Base-by-base conservation (phyloP, 2,797 vertebrate genomes). In the Discoglossus pictus region DNA sequence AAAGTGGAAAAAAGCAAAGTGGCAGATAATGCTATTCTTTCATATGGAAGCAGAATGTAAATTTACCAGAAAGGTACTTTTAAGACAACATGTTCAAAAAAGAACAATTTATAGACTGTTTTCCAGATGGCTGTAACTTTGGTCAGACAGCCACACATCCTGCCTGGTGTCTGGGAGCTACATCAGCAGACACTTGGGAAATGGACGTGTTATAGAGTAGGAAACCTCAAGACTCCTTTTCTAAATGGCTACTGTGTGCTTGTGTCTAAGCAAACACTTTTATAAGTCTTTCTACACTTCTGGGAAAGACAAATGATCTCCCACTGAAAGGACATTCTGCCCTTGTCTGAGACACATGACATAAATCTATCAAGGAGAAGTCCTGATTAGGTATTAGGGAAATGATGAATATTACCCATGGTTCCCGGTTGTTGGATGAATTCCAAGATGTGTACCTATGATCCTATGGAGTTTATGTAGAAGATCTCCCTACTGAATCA, bases 401-500 rank as follows among this genome's bases (percentile, higher is more conserved):
- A 61, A 48, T 17, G 65, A 65, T 63, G 73, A 40, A 75, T 35
- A 61, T 31, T 0, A 58, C 71, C 62, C 36, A 72, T 74, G 75
- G 17, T 47, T 34, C 54, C 65, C 71, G 42, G 44, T 63, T 55
- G 76, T 65, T 40, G 59, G 40, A 76, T 60, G 5, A 65, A 73
- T 53, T 80, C 79, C 74, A 80, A 79, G 74, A 72, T 72, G 40
- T 81, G 78, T 80, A 82, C 77, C 76, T 73, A 16, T 72, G 78
- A 84, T 81, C 79, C 76, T 0, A 2, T 81, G 74, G 75, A 79
- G 82, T 58, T 47, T 74, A 82, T 59, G 86, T 84, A 84, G 79
- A 79, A 88, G 83, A 82, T 77, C 67, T 63, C 17, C 61, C 55
- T 72, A 70, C 8, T 0, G 23, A 82, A 85, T 84, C 86, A 89